phyloP scores from a whole-genome alignment of 2,797 vertebrate species.

The Leptodactylus fallax region DNA sequence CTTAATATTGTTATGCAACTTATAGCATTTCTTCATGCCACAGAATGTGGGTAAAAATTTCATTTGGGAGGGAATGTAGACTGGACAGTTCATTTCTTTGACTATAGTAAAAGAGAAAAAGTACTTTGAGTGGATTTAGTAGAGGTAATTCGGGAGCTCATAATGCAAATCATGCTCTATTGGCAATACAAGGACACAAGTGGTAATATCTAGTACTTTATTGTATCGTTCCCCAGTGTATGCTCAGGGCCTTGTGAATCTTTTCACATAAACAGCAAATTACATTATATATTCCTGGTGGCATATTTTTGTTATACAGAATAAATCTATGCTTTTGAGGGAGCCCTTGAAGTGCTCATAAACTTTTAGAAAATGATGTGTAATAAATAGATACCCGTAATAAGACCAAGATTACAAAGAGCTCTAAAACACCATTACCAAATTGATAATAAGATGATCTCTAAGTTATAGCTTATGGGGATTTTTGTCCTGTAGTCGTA shows the following conservation, averaged over 20 bases:
- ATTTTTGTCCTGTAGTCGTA: background rate
- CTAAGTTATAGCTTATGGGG: background rate
- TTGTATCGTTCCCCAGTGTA: background rate
- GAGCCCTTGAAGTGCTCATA: background rate
- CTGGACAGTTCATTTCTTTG: background rate
- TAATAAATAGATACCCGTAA: background rate
- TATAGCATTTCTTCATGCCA: background rate
- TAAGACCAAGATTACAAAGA: background rate
- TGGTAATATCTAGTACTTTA: conserved; percentile 18
- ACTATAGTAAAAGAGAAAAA: background rate
- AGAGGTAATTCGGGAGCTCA: background rate
- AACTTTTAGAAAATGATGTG: background rate
- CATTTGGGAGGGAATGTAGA: background rate
- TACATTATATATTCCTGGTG: conserved; percentile 19
- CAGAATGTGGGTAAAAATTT: background rate
- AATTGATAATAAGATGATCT: background rate
- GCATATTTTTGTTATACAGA: background rate
- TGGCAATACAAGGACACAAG: conserved; percentile 43
- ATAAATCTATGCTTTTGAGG: conserved; percentile 24
- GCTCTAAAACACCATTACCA: background rate
- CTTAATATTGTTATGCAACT: background rate
- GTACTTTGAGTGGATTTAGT: background rate
- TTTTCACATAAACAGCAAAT: conserved; percentile 2
- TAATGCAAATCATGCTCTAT: background rate
- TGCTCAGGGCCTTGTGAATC: background rate